phyloP scores from a whole-genome alignment of 1,140 invertebrate species.

The Spodoptera frugiperda region DNA sequence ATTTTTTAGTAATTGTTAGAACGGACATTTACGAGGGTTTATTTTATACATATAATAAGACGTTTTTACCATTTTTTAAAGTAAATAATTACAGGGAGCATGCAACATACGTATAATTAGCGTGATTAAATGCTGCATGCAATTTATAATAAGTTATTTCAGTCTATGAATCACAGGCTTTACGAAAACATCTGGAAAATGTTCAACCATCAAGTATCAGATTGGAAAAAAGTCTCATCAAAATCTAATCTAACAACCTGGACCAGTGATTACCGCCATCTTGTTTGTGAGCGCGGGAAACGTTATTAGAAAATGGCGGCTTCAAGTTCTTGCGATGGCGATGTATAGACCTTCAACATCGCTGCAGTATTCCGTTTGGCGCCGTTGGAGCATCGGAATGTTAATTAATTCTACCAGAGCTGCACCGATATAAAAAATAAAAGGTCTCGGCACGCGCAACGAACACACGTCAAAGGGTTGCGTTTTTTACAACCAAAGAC shows the following conservation, averaged over 20 bases:
- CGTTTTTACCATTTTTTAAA: no score
- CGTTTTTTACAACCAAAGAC: slow-evolving; percentile 19
- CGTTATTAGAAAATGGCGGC: not conserved
- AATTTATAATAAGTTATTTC: no score
- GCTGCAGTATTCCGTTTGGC: slow-evolving; percentile 21
- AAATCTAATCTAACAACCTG: not conserved
- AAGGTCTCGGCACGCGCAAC: slow-evolving; percentile 30
- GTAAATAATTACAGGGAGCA: no score
- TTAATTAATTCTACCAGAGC: slow-evolving; percentile 58
- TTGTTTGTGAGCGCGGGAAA: slow-evolving; percentile 13
- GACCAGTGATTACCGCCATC: not conserved
- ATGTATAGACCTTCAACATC: not conserved
- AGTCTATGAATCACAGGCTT: no score
- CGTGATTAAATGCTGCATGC: no score
- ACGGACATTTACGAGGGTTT: no score
- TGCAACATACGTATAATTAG: no score
- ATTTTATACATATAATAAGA: no score
- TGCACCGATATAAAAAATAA: slow-evolving; percentile 35
- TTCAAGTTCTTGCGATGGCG: slow-evolving; percentile 1
- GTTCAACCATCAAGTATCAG: no score
- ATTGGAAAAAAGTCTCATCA: not conserved
- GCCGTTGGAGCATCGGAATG: slow-evolving; percentile 52
- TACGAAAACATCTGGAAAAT: no score
- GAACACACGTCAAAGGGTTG: slow-evolving; percentile 32
- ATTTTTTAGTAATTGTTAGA: no score